Evolutionary conservation across 2,888 invertebrate species (phyloP), one percentile per base, ranked within the genome.

Genomic region (Nysson spinosus): DNA sequence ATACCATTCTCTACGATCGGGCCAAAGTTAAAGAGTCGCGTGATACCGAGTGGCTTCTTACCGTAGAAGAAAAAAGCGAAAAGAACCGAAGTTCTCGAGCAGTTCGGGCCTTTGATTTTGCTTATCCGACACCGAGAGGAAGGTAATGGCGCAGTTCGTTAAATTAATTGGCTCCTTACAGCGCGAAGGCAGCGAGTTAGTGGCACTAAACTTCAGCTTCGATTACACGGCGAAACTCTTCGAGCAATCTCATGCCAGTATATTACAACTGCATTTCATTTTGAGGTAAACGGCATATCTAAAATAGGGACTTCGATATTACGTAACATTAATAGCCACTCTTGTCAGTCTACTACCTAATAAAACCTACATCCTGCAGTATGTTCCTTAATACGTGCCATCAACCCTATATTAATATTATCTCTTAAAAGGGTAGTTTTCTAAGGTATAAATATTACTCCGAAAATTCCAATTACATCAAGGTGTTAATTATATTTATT

Each of bases 71-170:
- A 32, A 20, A 9, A 24, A 54, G 30, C 22, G 19, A 47, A 51
- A 51, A 34, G 22, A 19, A 47, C 51, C 46, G 43, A 39, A 47
- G 42, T 58, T 58, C 57, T 60, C 54, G 56, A 68, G 60, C 67
- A 68, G 63, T 65, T 71, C 54, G 62, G 57, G 37, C 61, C 70
- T 68, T 72, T 75, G 68, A 75, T 70, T 78, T 70, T 68, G 72
- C 69, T 76, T 74, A 68, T 78, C 72, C 74, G 60, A 72, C 78
- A 78, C 76, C 62, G 37, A 61, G 68, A 68, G 67, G 51, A 65
- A 74, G 69, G 65, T 75, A 75, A 79, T 76, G 75, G 76, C 64
- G 69, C 71, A 79, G 78, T 79, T 79, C 75, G 77, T 79, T 78
- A 79, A 76, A 78, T 79, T 79, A 78, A 79, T 79, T 76, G 76